phyloP scores from a whole-genome alignment of 2,113 vertebrate genomes.

The Hippocampus abdominalis region DNA sequence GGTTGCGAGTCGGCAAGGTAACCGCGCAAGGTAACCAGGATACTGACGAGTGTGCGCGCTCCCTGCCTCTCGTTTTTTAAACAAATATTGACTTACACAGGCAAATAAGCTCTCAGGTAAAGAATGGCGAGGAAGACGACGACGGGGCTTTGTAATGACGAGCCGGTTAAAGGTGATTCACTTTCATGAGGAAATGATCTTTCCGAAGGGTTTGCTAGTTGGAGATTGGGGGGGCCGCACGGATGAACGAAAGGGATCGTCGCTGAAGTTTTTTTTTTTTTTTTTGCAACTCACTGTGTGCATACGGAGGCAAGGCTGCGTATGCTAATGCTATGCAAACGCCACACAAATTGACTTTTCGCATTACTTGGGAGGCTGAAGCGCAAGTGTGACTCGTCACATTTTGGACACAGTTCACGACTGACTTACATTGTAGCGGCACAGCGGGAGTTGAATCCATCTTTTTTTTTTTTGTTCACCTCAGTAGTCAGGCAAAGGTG shows the following conservation, averaged over 20 bases:
- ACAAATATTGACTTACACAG: conserved; percentile 68
- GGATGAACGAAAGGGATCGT: not conserved
- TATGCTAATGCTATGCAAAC: not conserved
- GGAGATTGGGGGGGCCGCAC: not conserved
- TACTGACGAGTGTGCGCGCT: conserved; percentile 54
- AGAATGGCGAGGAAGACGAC: conserved; percentile 37
- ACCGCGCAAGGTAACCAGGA: conserved; percentile 65
- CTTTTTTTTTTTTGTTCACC: not conserved
- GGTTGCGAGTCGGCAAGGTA: conserved; percentile 12
- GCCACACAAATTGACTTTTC: not conserved
- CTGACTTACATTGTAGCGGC: too few relatives aligned
- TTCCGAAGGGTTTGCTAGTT: not conserved
- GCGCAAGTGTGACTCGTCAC: not conserved
- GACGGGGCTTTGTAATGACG: conserved; percentile 16
- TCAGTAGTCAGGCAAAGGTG: too few relatives aligned
- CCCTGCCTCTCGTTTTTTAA: conserved; percentile 43
- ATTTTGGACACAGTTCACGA: not conserved
- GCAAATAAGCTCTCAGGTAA: conserved; percentile 54
- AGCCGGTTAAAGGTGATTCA: conserved; percentile 2
- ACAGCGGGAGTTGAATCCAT: not conserved
- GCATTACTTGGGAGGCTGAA: not conserved
- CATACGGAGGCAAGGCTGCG: not conserved
- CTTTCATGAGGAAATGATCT: not conserved
- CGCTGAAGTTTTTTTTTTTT: too few relatives aligned
- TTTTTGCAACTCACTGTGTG: not conserved